Evolutionary conservation across 2,888 invertebrate species (phyloP).

Genomic region (Synergus laeviventris): DNA sequence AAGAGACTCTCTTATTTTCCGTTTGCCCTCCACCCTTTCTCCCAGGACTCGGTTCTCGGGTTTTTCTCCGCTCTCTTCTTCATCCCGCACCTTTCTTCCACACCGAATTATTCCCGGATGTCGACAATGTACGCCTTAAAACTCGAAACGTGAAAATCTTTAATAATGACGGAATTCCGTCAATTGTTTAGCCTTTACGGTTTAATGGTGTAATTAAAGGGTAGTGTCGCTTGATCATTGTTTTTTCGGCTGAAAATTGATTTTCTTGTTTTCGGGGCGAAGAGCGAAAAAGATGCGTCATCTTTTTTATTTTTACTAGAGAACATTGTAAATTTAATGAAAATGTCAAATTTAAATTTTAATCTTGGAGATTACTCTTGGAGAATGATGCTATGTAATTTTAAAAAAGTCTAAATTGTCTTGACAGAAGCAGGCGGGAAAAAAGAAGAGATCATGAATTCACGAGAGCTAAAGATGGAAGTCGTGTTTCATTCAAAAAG

Average conservation of each 20-base stretch:
- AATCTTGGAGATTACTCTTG: neutral
- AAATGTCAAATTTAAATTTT: neutral
- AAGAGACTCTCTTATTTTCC: conserved; percentile 67
- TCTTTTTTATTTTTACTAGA: neutral
- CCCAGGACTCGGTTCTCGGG: conserved; percentile 49
- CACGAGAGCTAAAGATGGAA: conserved; percentile 26
- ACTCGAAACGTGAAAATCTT: conserved; percentile 43
- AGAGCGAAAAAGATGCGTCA: neutral
- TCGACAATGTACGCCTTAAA: conserved; percentile 40
- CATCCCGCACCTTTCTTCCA: conserved; percentile 18
- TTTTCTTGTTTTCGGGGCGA: neutral
- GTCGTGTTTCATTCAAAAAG: conserved; percentile 33
- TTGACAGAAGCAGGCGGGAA: conserved; percentile 10
- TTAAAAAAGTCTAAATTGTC: conserved; percentile 19
- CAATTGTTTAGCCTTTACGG: conserved; percentile 1
- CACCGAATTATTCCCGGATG: conserved; percentile 25
- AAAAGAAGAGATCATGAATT: conserved; percentile 3
- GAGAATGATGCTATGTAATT: neutral
- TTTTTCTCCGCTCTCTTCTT: conserved; percentile 45
- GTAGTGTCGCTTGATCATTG: neutral
- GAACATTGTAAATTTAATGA: neutral
- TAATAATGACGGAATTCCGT: conserved; percentile 17
- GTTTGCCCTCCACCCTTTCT: conserved; percentile 58
- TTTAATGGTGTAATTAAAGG: neutral
- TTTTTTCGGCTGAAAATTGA: neutral